A percentile compares a stretch with the other conserved stretches of the same genome.
Conservation (phyloP, 2,113 vertebrate genomes). For the Platysteira castanea region DNA sequence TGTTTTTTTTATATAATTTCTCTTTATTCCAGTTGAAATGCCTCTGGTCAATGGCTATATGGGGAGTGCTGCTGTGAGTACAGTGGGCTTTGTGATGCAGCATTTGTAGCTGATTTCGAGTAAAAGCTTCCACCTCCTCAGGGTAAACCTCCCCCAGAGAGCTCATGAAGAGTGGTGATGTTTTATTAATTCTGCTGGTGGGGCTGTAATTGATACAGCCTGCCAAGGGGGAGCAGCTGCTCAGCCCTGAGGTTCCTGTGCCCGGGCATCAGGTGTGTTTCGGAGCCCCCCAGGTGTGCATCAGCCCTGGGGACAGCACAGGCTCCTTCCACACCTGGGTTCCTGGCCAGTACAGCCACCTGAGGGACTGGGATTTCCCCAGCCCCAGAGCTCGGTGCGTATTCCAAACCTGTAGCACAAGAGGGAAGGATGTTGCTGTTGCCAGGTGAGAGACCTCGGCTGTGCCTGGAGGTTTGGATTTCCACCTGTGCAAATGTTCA, state of each 20-base stretch:
- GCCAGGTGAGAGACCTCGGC: neutral
- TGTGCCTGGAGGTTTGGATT: neutral
- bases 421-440: neutral
- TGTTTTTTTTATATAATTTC: neutral
- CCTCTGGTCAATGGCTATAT: rapidly evolving
- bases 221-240: neutral
- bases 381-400: neutral
- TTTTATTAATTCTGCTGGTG: neutral
- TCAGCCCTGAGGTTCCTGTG: neutral
- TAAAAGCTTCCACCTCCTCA: neutral
- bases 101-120: neutral
- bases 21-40: neutral
- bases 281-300: rapidly evolving
- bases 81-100: neutral
- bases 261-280: rapidly evolving
- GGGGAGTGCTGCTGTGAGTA: neutral
- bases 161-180: rapidly evolving
- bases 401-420: neutral
- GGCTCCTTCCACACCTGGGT: neutral
- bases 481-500: neutral
- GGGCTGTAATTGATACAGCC: neutral
- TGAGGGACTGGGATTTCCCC: neutral
- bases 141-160: neutral
- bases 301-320: neutral
- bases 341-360: neutral